Evolutionary conservation across 2,888 invertebrate genomes (phyloP).

Genomic region (Drosophila nr. perissopoda): DNA sequence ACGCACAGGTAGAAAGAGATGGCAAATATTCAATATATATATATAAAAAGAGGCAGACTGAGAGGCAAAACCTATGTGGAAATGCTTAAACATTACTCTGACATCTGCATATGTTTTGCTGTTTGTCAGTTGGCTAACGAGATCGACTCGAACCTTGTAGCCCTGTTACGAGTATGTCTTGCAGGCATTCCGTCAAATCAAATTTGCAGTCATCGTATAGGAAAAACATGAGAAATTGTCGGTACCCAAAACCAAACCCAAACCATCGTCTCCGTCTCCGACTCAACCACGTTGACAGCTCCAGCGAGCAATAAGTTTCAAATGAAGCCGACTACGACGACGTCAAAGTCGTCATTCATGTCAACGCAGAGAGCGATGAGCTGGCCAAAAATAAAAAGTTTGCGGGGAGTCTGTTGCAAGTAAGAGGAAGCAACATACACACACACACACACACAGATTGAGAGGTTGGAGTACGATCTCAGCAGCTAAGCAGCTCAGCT

Average conservation of each 20-base stretch:
- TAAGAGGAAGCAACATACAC: background rate
- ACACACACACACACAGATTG: background rate
- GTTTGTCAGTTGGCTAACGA: conserved; percentile 6
- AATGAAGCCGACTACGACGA: conserved; percentile 62
- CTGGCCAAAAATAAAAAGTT: conserved; percentile 1
- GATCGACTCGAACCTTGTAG: conserved; percentile 54
- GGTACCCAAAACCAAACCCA: conserved; percentile 3
- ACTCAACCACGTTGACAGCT: conserved; percentile 64
- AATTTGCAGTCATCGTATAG: conserved; percentile 50
- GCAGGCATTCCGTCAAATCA: conserved; percentile 54
- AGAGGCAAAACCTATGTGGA: conserved; percentile 9
- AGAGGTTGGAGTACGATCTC: background rate
- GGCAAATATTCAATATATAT: background rate
- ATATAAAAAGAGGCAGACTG: background rate
- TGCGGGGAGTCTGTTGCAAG: background rate
- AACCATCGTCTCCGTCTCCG: background rate
- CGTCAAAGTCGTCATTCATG: conserved; percentile 56
- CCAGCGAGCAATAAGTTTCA: conserved; percentile 76
- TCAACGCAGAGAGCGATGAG: conserved; percentile 63
- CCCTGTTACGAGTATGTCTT: conserved; percentile 37
- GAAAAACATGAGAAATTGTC: conserved; percentile 46
- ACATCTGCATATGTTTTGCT: conserved; percentile 24
- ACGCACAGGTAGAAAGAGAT: conserved; percentile 29
- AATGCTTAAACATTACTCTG: background rate
- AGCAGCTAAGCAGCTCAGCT: background rate